Conservation (phyloP, 2,888 invertebrate species). For the Pandemis cinnamomeana region DNA sequence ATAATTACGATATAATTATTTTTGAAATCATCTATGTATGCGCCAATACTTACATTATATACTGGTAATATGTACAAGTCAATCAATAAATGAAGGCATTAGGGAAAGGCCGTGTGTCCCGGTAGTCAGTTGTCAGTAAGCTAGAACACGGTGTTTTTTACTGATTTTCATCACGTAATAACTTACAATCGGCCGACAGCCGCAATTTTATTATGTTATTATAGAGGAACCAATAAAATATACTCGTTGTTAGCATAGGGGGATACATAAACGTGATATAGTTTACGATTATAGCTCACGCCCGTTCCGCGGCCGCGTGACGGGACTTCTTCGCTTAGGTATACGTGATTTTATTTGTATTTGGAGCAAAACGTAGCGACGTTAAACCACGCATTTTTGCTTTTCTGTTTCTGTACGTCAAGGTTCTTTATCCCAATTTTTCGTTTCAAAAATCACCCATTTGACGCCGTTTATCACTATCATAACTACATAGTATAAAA, state of each 20-base stretch:
- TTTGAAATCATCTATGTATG: too few species aligned
- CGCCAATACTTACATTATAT: too few species aligned
- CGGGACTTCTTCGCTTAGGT: slow-evolving; percentile 16
- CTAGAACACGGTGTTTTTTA: neutral
- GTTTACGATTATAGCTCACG: slow-evolving; percentile 31
- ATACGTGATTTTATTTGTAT: slow-evolving; percentile 18
- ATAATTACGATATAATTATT: too few species aligned
- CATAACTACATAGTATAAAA: too few species aligned
- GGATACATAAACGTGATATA: slow-evolving; percentile 29
- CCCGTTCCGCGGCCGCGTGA: slow-evolving; percentile 27
- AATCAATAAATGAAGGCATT: neutral
- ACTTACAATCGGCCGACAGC: slow-evolving; percentile 1
- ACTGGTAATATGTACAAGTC: too few species aligned
- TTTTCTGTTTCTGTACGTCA: too few species aligned
- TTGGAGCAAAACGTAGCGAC: neutral
- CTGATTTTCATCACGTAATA: neutral
- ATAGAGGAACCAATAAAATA: slow-evolving; percentile 27
- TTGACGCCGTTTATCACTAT: too few species aligned
- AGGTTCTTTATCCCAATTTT: too few species aligned
- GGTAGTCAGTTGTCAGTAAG: neutral
- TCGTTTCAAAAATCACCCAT: too few species aligned
- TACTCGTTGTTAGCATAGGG: slow-evolving; percentile 27
- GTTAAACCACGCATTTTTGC: neutral
- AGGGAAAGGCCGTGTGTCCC: neutral
- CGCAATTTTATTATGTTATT: slow-evolving; percentile 24